Evolutionary conservation across 2,797 vertebrate species (phyloP).

Genomic region (Tachyglossus aculeatus): DNA sequence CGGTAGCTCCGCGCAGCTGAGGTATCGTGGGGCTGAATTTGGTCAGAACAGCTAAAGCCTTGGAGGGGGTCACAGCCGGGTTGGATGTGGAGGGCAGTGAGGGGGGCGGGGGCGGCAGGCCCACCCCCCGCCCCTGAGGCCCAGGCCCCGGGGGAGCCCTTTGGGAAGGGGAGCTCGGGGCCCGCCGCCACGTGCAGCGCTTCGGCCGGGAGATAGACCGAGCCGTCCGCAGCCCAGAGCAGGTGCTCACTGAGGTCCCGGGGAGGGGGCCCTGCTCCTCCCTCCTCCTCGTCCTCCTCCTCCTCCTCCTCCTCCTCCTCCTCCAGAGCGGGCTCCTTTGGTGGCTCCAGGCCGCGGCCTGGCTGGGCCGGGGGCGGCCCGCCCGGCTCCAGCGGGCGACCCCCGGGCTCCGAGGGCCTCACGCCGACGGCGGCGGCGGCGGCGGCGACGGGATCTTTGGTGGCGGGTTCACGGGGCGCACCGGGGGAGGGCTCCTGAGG

Average conservation of each 20-base stretch:
- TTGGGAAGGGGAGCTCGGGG: constrained; percentile 63
- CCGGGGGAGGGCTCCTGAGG: constrained; percentile 47
- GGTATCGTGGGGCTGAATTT: constrained; percentile 76
- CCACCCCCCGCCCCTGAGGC: constrained; percentile 29
- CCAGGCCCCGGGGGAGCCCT: constrained; percentile 65
- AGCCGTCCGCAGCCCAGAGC: constrained; percentile 60
- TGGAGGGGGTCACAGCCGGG: constrained; percentile 67
- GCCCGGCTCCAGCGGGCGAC: constrained; percentile 36
- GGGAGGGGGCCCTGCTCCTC: constrained; percentile 43
- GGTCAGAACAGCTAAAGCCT: constrained; percentile 77
- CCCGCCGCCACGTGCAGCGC: constrained; percentile 25
- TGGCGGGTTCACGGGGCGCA: constrained; percentile 56
- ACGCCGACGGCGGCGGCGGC: constrained; percentile 43
- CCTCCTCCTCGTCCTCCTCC: neutral
- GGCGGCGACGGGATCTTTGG: constrained; percentile 69
- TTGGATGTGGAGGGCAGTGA: constrained; percentile 67
- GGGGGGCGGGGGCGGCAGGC: constrained; percentile 42
- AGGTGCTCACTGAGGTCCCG: constrained; percentile 61
- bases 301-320: constrained; percentile 19
- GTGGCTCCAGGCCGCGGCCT: constrained; percentile 39
- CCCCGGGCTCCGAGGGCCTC: constrained; percentile 50
- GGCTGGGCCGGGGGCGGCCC: constrained; percentile 21
- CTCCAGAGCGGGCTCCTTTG: constrained; percentile 46
- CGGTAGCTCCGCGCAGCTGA: constrained; percentile 70
- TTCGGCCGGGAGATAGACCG: constrained; percentile 64